Evolutionary conservation across 1,140 invertebrate species (phyloP).

Genomic region (Drosophila mauritiana): DNA sequence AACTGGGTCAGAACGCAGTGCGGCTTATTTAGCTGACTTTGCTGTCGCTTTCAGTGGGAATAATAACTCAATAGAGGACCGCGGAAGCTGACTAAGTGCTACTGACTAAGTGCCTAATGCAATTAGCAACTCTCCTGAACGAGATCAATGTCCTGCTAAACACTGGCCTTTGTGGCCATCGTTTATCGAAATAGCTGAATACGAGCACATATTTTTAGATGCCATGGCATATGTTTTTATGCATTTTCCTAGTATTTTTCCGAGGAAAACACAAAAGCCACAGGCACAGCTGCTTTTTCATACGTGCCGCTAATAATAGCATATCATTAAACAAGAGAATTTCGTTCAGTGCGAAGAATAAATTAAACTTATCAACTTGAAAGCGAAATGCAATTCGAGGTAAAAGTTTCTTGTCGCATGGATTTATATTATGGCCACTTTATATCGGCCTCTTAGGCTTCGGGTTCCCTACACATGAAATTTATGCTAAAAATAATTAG

Average conservation of each 20-base stretch:
- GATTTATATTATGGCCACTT: neutral
- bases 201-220: constrained; percentile 68
- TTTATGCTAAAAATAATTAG: constrained; percentile 50
- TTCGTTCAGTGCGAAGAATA: constrained; percentile 45
- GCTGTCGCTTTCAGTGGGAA: constrained; percentile 25
- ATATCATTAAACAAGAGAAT: constrained; percentile 44
- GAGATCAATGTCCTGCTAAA: constrained; percentile 35
- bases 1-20: constrained; percentile 51
- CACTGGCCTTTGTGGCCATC: constrained; percentile 7
- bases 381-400: neutral
- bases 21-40: constrained; percentile 12
- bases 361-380: constrained; percentile 34
- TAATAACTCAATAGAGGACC: neutral
- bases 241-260: constrained; percentile 35
- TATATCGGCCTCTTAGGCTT: neutral
- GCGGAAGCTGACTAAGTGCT: constrained; percentile 10
- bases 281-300: constrained; percentile 57
- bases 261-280: constrained; percentile 47
- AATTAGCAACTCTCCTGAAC: constrained; percentile 27
- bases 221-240: constrained; percentile 56
- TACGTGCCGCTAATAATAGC: constrained; percentile 57
- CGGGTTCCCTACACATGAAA: constrained; percentile 4
- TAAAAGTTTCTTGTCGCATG: no score
- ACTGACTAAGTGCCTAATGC: constrained; percentile 6
- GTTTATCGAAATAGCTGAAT: constrained; percentile 23